A percentile compares a stretch with the other conserved stretches of the same genome.
phyloP scores from a whole-genome alignment of 2,113 vertebrate species.

The Microcebus tavaratra region DNA sequence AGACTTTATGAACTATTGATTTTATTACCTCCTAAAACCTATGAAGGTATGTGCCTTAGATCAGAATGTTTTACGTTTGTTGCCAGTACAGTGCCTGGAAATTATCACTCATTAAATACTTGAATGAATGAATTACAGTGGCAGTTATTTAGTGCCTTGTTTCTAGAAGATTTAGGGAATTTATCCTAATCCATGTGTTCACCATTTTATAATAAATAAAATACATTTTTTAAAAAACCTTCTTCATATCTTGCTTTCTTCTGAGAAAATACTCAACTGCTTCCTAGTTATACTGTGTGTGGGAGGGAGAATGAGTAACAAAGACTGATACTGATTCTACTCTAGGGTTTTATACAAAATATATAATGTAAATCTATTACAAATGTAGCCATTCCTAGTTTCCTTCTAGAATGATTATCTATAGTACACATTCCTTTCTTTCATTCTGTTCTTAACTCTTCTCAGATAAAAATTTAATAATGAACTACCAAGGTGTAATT shows the following conservation, averaged over 20 bases:
- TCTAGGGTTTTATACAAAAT: neutral
- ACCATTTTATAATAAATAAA: conserved; percentile 21
- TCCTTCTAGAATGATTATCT: neutral
- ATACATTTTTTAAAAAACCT: neutral
- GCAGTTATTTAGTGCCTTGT: neutral
- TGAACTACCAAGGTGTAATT: conserved; percentile 7
- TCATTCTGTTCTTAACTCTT: neutral
- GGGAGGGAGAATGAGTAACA: conserved; percentile 7
- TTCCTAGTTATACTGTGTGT: neutral
- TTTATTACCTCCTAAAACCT: conserved; percentile 91
- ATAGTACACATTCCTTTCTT: neutral
- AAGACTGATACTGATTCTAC: neutral
- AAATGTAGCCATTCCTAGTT: neutral
- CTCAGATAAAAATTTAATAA: neutral
- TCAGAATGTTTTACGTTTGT: conserved; percentile 35
- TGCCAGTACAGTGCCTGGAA: neutral
- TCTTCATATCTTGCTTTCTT: neutral
- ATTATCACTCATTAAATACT: neutral
- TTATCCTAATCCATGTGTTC: neutral
- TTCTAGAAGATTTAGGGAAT: neutral
- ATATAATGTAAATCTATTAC: neutral
- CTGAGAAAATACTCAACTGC: neutral
- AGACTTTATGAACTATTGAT: conserved; percentile 93
- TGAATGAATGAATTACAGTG: neutral
- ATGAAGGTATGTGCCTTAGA: conserved; percentile 88